These are phyloP conservation scores for Carettochelys insculpta DNA, from an alignment of 2,113 vertebrate species.

Conservation along the genomic window DNA sequence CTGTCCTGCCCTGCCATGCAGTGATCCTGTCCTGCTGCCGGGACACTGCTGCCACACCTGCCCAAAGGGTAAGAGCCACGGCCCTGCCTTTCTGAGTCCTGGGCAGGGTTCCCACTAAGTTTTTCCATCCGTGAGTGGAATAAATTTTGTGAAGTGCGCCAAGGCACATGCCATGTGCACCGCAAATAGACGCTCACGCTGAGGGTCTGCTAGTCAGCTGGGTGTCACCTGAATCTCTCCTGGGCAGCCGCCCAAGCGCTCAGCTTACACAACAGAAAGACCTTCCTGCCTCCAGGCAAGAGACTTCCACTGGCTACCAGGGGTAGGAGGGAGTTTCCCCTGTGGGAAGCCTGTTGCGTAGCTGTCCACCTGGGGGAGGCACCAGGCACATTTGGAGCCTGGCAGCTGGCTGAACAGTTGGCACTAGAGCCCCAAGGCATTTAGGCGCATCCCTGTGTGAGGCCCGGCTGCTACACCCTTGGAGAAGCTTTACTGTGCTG, in stretches of 20 bases:
- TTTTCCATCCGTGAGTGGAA: too few species aligned
- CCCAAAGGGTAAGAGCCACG: conserved; percentile 82
- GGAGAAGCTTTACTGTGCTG: not conserved
- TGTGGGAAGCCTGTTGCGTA: not conserved
- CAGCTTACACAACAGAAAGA: too few species aligned
- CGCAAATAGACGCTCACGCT: too few species aligned
- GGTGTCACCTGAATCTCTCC: too few species aligned
- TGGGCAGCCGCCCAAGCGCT: too few species aligned
- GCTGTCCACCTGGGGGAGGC: not conserved
- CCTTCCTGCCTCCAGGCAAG: not conserved
- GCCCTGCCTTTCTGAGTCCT: not conserved
- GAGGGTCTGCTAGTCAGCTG: too few species aligned
- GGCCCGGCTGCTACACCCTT: not conserved
- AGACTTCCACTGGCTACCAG: not conserved
- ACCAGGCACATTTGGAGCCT: not conserved
- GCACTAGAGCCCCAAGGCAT: not conserved
- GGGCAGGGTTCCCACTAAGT: too few species aligned
- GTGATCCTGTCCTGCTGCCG: conserved; percentile 82
- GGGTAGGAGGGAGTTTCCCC: not conserved
- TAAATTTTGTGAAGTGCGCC: too few species aligned
- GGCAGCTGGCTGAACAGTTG: not conserved
- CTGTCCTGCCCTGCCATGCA: conserved; percentile 84
- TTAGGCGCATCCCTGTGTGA: not conserved
- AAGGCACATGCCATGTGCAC: too few species aligned
- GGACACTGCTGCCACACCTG: conserved; percentile 96